Percentiles rank a stretch among this genome's conserved stretches.
Conservation (phyloP, 92 coral and sea anemone genomes). For the Epizoanthus ramosus region DNA sequence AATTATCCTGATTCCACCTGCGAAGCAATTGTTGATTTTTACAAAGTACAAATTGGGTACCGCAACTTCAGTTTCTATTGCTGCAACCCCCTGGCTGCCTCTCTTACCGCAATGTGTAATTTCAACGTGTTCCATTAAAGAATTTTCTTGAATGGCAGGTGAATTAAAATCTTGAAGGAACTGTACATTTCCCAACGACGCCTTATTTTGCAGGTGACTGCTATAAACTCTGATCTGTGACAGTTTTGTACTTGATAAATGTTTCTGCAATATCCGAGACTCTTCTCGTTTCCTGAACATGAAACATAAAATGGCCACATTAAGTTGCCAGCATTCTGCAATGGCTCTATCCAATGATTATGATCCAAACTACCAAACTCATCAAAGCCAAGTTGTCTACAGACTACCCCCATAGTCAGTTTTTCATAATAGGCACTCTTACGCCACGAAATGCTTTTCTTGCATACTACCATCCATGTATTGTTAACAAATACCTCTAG, state of each 20-base stretch:
- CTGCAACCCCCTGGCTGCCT: not conserved
- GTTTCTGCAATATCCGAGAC: not conserved
- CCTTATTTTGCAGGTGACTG: not conserved
- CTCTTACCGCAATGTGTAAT: not conserved
- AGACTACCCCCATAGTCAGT: not conserved
- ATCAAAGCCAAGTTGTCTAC: conserved; percentile 9
- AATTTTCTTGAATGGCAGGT: not conserved
- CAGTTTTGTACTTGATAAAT: not conserved
- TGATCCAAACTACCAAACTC: not conserved
- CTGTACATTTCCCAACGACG: not conserved
- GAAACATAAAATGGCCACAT: not conserved
- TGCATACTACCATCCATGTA: not conserved
- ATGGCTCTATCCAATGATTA: not conserved
- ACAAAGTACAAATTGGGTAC: not conserved
- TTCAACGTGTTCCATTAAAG: not conserved
- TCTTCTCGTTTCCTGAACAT: conserved; percentile 4
- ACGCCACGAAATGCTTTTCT: not conserved
- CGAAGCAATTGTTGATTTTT: not conserved
- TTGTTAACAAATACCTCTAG: not conserved
- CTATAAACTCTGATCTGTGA: not conserved
- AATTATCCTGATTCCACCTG: not conserved
- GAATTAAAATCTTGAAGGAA: not conserved
- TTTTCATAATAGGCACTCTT: not conserved
- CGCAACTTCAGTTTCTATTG: not conserved
- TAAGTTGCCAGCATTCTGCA: not conserved